Base-by-base conservation (phyloP, 2,113 vertebrate species). In the Callipepla californica region DNA sequence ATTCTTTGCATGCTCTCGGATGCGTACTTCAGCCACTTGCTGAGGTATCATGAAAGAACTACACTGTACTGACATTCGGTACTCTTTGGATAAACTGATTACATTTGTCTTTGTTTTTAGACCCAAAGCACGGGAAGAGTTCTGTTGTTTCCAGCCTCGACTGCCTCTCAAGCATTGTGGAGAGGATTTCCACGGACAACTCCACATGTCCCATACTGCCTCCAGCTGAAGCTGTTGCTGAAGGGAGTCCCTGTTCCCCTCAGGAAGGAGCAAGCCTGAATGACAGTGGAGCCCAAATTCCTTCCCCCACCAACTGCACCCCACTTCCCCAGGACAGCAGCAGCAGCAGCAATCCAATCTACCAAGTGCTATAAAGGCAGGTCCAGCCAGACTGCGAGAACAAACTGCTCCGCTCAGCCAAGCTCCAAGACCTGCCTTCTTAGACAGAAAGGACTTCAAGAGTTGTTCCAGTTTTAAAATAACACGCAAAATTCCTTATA, bases 101-200 rank as follows among this genome's bases (percentile, higher is more conserved):
- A 57, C 13, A 6, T 63, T 93, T 66, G 85, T 85, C 32, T 94
- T 77, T 94, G 40, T 36, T 34, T 97, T 96, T 89, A 95, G 98
- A 98, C 86, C 81, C 97, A 89, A 97, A 97, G 67, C 97, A 97
- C 51, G 98, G 97, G 44, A 98, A 99, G 80, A 98, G 94, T 88
- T 97, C 98, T 1, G 98, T 98, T 25, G 98, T 99, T 66, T 99
- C 99, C 89, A 99, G 99, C 88, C 97, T 99, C 10, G 99, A 99
- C 66, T 99, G 99, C 80, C 98, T 99, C 90, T 99, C 99, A 84
- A 99, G 99, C 97, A 99, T 99, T 62, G 99, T 99, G 87, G 99
- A 99, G 97, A 98, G 99, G 81, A 99, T 99, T 98, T 99, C 99
- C 76, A 99, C 98, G 4, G 98, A 99, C 38, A 98, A 94, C 76